Base-by-base conservation (phyloP, 2,888 invertebrate genomes). In the Andrena chrysosceles region DNA sequence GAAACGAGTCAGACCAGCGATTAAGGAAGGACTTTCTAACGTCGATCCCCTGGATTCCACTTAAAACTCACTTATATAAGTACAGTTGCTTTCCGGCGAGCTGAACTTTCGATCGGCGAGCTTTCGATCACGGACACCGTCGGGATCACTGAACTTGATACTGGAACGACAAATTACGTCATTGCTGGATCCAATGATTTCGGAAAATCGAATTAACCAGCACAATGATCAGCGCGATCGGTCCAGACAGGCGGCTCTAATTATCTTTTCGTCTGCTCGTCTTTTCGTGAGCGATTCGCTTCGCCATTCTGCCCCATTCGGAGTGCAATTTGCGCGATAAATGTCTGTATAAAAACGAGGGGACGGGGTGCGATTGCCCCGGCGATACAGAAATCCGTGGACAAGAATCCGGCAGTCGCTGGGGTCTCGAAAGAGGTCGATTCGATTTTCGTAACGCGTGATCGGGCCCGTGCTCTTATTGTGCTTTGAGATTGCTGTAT, bases 381-480 rank as follows among this genome's bases (percentile, higher is more conserved):
- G 16, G 20, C 33, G 48, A 69, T 35, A 4, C 10, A 16, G 10
- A 54, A 16, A 54, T 29, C 7, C 31, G n/a, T 26, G 48, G 42
- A 4, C 54, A 72, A 81, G 56, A 49, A 63, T 48, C 13, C 35
- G 31, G 48, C 59, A 72, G 72, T 52, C 52, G 68, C 48, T 56
- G 35, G 64, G 66, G 35, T 66, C 72, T 64, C 48, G 64, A 48
- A 68, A 49, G 72, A 63, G 71, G 70, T 81, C 68, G 70, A 68
- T 68, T 72, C 77, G 48, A 48, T 81, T 83, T 81, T 77, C 60
- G 81, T 81, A 83, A 76, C 83, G 83, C 72, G 64, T 69, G 73
- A 81, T 81, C 64, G 72, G 35, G 5, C 20, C 54, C 16, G 16
- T 42, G 33, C 35, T 42, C 33, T 69, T 60, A 67, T 74, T 75